Evolutionary conservation across 1,140 invertebrate species (phyloP).

Genomic region (Saccostrea glomerata): DNA sequence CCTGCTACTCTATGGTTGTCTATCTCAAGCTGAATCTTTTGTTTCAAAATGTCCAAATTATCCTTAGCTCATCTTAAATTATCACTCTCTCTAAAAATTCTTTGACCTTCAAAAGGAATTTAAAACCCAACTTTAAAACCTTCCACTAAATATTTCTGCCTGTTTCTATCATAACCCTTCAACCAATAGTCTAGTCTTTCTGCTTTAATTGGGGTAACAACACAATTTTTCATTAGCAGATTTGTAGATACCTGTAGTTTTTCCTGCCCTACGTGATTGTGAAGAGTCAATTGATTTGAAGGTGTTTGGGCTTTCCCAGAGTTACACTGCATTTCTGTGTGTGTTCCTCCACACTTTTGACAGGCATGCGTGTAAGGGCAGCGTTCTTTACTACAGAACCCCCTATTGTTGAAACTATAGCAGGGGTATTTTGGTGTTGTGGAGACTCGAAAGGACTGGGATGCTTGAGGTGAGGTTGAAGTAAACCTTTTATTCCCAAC

Average conservation of each 20-base stretch:
- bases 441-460: background rate
- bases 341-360: conserved; percentile 28
- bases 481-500: background rate
- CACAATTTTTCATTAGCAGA: background rate
- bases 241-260: background rate
- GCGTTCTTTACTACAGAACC: background rate
- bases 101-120: conserved; percentile 13
- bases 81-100: background rate
- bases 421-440: conserved; percentile 14
- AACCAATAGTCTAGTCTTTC: conserved; percentile 34
- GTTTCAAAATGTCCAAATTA: conserved; percentile 33
- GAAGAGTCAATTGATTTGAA: background rate
- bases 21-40: conserved; percentile 37
- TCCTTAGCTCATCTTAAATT: background rate
- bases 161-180: background rate
- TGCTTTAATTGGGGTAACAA: conserved; percentile 33
- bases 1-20: conserved; percentile 16
- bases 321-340: background rate
- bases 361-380: conserved; percentile 39
- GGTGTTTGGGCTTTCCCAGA: background rate
- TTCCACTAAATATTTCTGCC: conserved; percentile 17
- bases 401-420: conserved; percentile 39
- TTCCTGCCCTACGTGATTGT: background rate
- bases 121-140: conserved; percentile 37
- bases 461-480: conserved; percentile 20